phyloP scores from a whole-genome alignment of 2,888 invertebrate genomes.

The Athrips mouffetella region DNA sequence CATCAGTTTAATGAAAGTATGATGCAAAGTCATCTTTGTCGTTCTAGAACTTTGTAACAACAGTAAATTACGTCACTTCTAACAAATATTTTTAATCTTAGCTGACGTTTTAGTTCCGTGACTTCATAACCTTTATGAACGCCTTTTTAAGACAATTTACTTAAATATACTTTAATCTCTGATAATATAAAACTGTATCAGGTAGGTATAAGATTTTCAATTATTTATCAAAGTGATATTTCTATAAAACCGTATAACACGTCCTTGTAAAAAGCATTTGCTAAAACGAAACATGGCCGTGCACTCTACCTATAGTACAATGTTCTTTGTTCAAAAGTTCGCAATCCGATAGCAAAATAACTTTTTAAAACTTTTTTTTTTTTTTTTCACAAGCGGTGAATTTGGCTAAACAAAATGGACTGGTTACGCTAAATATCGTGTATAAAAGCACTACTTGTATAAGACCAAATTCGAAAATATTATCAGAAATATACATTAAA shows the following conservation, averaged over 20 bases:
- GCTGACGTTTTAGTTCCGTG: slow-evolving; percentile 47
- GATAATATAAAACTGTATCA: slow-evolving; percentile 54
- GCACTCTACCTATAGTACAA: slow-evolving; percentile 51
- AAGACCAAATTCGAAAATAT: slow-evolving; percentile 71
- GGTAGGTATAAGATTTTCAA: slow-evolving; percentile 30
- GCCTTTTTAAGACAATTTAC: slow-evolving; percentile 63
- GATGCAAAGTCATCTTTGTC: slow-evolving; percentile 52
- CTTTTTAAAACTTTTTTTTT: slow-evolving; percentile 59
- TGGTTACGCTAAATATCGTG: slow-evolving; percentile 70
- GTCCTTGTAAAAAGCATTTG: slow-evolving; percentile 57
- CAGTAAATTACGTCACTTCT: slow-evolving; percentile 47
- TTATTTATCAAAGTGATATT: slow-evolving; percentile 31
- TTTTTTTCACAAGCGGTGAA: slow-evolving; percentile 66
- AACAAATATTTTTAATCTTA: slow-evolving; percentile 44
- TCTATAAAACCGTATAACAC: slow-evolving; percentile 41
- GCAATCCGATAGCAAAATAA: slow-evolving; percentile 73
- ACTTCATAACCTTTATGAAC: slow-evolving; percentile 41
- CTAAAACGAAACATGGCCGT: slow-evolving; percentile 50
- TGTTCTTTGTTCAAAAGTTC: slow-evolving; percentile 49
- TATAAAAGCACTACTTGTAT: slow-evolving; percentile 78
- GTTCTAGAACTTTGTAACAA: slow-evolving; percentile 47
- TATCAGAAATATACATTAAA: slow-evolving; percentile 73
- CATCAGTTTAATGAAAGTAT: slow-evolving; percentile 14
- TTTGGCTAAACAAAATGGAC: slow-evolving; percentile 78
- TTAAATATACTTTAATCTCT: slow-evolving; percentile 47